Base-by-base conservation (phyloP, 2,113 vertebrate species). In the Gorsachius goisagi region DNA sequence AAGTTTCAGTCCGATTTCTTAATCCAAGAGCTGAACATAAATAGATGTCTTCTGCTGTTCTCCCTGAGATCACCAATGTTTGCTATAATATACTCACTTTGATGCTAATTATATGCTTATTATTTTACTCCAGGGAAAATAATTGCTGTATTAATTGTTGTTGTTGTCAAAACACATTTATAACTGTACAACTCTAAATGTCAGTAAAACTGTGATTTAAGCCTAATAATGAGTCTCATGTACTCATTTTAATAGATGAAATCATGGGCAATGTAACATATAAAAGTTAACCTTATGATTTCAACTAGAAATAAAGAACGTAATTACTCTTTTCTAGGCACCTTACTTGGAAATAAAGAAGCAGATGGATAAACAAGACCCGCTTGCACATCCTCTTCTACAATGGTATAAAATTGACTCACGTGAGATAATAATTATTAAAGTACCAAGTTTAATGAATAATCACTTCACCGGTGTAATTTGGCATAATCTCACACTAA, bases 341-440 rank as follows among this genome's bases (percentile, higher is more conserved):
- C 98, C 99, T 77, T 99, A 99, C 95, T 97, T 99, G 98, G 99
- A 99, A 98, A 99, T 99, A 94, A 99, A 99, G 98, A 99, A 99
- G 96, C 99, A 99, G 98, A 99, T 99, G 99, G 99, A 99, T 97
- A 99, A 98, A 98, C 98, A 99, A 95, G 99, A 99, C 67, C 98
- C 99, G 0, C 98, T 99, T 96, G 99, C 99, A 85, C 99, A 99
- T 97, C 99, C 99, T 59, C 97, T 99, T 88, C 97, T 99, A 90
- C 99, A 99, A 77, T 99, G 99, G 99, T 99, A 99, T 85, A 60
- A 87, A 92, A 75, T 47, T 84, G 28, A 85, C 72, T 85, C 27
- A 62, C 21, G 66, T 80, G 12, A 60, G 47, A 85, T 81, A 24
- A 80, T 62, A 85, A 71, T 88, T 79, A 45, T 50, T 81, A 32